Conservation (phyloP, 1,140 invertebrate genomes). For the Myzus persicae region DNA sequence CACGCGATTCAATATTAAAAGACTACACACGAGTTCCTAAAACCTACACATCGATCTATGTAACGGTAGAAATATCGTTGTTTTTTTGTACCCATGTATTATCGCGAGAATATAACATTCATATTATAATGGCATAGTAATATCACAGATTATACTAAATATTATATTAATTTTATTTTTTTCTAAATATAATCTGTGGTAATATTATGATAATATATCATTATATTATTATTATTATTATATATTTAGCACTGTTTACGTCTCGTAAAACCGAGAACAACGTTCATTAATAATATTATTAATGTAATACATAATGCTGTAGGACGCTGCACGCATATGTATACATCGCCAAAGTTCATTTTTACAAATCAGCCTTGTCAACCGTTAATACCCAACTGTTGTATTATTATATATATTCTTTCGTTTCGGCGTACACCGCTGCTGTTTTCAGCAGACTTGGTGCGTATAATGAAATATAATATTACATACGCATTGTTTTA, state of each 20-base stretch:
- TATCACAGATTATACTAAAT: no score
- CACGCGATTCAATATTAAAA: neutral
- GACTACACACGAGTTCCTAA: neutral
- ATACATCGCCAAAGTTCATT: neutral
- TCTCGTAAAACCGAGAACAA: neutral
- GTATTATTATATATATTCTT: neutral
- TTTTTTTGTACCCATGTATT: neutral
- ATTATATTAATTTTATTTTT: no score
- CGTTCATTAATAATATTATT: neutral
- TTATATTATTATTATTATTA: conserved; percentile 8
- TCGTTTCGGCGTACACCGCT: neutral
- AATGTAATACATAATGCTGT: neutral
- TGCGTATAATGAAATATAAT: neutral
- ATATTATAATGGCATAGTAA: no score
- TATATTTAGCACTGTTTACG: neutral
- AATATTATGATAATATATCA: neutral
- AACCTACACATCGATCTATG: neutral
- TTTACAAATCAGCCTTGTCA: conserved; percentile 3
- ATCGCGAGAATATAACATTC: neutral
- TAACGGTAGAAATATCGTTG: neutral
- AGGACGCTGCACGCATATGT: neutral
- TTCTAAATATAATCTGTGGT: no score
- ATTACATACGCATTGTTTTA: neutral
- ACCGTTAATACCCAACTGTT: neutral
- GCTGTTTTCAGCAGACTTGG: neutral